Evolutionary conservation across 30 jellyfish, hydroid and myxozoan species (phyloP).

Genomic region (Morbakka virulenta): DNA sequence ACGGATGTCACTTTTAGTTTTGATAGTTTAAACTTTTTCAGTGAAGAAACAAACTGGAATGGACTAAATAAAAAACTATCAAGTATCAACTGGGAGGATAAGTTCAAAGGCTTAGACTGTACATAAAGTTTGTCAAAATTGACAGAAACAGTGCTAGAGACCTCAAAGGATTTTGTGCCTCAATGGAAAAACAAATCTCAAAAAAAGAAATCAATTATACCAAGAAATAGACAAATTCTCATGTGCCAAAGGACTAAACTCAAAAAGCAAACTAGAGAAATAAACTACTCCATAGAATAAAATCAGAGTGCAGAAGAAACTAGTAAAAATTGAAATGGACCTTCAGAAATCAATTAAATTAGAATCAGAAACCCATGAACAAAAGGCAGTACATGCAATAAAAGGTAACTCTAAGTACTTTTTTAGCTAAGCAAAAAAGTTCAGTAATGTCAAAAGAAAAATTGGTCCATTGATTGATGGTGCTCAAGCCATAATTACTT

Average conservation of each 20-base stretch:
- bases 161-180: too few relatives aligned
- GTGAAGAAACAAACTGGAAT: too few relatives aligned
- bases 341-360: constrained; percentile 2
- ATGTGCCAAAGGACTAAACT: background rate
- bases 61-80: too few relatives aligned
- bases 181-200: too few relatives aligned
- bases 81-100: too few relatives aligned
- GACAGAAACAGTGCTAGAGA: too few relatives aligned
- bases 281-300: background rate
- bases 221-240: background rate
- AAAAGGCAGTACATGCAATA: constrained; percentile 2
- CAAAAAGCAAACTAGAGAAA: background rate
- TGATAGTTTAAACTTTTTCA: too few relatives aligned
- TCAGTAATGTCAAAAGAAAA: constrained; percentile 5
- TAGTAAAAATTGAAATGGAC: background rate
- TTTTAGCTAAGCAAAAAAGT: constrained; percentile 1
- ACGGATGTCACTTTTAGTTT: too few relatives aligned
- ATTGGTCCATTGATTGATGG: constrained; percentile 6
- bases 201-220: too few relatives aligned
- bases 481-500: background rate
- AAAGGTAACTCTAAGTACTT: background rate
- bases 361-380: background rate
- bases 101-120: too few relatives aligned
- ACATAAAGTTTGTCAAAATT: too few relatives aligned
- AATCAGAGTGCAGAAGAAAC: background rate